Base-by-base conservation (phyloP, 2,888 invertebrate genomes). In the Eupithecia inturbata region DNA sequence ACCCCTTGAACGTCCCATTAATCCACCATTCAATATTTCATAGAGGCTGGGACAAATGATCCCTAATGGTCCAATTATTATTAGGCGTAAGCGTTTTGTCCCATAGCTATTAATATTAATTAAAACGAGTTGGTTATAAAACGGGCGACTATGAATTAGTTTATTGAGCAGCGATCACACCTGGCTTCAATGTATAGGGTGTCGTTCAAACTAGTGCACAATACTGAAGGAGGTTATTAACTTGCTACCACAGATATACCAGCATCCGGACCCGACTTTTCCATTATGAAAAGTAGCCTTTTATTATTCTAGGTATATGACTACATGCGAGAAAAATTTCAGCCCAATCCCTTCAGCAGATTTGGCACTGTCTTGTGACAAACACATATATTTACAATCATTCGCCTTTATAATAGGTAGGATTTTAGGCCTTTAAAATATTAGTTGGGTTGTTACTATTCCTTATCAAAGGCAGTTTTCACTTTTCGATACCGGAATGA, bases 31-130 rank as follows among this genome's bases (percentile, higher is more conserved):
- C 77, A 74, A 78, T 79, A 79, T 75, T 71, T 79, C 74, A 79
- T 74, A 70, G 71, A 72, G 63, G 70, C 76, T 39, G 73, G 74
- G 63, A 75, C 68, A 71, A 73, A 75, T 74, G 77, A 76, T 77
- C 71, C 77, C 69, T 79, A 79, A 80, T 79, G 71, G 77, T 67
- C 73, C 80, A 79, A 79, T 81, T 80, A 75, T 41, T 53, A 70
- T 45, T 63, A 70, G 72, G 31, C 71, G 63, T 78, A 75, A 76
- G 67, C 76, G 75, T 78, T 80, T 78, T 78, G 78, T 78, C 68
- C 76, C 71, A 71, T 71, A 68, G 64, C 75, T 74, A 80, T 82
- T 79, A 75, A 79, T 80, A 79, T 72, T 76, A 80, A 78, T 77
- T 80, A 78, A 78, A 80, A 79, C 74, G 69, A 67, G 67, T 76